A percentile compares a stretch with the other conserved stretches of the same genome.
phyloP scores from a whole-genome alignment of 2,888 invertebrate species.

The Scelioninae gen. 1 region DNA sequence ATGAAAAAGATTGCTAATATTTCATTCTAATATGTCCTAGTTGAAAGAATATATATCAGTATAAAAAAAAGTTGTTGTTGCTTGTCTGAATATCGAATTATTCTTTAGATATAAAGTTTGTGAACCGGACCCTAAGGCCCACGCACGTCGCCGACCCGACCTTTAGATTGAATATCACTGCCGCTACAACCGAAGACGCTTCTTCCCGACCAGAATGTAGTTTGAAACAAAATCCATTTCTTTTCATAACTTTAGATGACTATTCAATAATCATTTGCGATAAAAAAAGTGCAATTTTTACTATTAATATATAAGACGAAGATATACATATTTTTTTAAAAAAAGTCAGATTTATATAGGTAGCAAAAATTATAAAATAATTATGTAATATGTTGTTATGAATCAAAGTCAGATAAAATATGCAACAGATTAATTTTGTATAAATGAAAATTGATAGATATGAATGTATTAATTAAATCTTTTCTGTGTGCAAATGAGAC shows the following conservation, averaged over 20 bases:
- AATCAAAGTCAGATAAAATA: no score
- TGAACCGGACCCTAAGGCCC: not conserved
- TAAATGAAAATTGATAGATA: no score
- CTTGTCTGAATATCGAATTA: not conserved
- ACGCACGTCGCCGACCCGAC: constrained; percentile 8
- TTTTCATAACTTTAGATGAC: not conserved
- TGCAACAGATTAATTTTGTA: no score
- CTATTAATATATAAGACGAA: no score
- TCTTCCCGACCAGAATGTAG: not conserved
- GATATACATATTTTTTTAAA: no score
- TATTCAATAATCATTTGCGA: not conserved
- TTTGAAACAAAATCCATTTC: not conserved
- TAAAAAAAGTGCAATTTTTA: no score
- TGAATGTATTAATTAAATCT: no score
- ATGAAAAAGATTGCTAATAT: no score
- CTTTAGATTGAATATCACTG: not conserved
- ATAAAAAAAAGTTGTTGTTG: not conserved
- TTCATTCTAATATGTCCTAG: not conserved
- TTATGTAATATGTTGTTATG: no score
- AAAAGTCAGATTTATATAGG: no score
- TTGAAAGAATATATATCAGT: not conserved
- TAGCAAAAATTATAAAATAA: no score
- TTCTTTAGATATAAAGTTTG: not conserved
- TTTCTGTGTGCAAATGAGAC: no score
- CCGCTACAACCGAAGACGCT: not conserved